Base-by-base conservation (phyloP, 2,888 invertebrate species). In the Leucophenga maculata region DNA sequence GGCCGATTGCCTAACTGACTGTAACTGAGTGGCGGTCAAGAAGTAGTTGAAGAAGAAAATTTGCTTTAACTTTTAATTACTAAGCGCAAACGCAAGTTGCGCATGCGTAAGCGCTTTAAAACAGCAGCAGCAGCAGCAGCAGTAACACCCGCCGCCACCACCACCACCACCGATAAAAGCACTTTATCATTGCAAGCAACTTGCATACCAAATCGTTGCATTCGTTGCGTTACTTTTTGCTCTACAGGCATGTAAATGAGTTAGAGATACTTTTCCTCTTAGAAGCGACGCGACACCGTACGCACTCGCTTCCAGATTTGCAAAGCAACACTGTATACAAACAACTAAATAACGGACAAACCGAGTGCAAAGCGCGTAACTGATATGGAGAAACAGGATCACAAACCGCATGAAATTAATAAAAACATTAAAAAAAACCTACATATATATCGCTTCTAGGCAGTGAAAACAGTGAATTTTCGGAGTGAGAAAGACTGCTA, bases 91-190 rank as follows among this genome's bases (percentile, higher is more conserved):
- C 32, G 59, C 26, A 31, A 55, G 32, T 16, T 44, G 44, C 60
- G 44, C 62, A 64, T 48, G 62, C 62, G 62, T 64, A 64, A 64
- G 46, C 62, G 62, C 22, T 64, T 48, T 22, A n/a, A n/a, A n/a
- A n/a, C n/a, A 64, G 46, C 18, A 50, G 11, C 9, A 39, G 39
- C 11, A 39, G 39, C 8, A 64, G 46, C 18, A 50, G 11, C 9
- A 39, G 39, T 8, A 39, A 9, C 8, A 39, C 3, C 39, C 3
- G 39, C 39, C 16, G 20, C 18, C 16, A 18, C 54, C 1, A 31
- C 57, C n/a, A 55, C 20, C 16, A 48, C 46, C n/a, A 46, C 26
- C 62, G 46, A 62, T 20, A 11, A 39, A 62, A 22, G 3, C 46
- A 48, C 26, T 64, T 64, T 64, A 64, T 64, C 62, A 48, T 48